Evolutionary conservation across 1,140 invertebrate genomes (phyloP).

Genomic region (Aradophagus sp.): DNA sequence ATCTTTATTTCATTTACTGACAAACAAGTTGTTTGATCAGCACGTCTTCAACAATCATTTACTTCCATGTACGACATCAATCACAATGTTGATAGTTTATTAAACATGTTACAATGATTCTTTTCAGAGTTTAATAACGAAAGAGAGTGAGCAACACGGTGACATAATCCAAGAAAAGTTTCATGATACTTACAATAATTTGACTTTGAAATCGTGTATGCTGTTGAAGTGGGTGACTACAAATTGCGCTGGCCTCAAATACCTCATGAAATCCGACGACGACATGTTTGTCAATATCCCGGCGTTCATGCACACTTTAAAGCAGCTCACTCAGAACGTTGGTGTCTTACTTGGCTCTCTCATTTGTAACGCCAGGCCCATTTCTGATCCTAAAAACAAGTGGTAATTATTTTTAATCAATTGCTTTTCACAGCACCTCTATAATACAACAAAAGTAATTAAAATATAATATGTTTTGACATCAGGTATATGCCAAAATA

Average conservation of each 20-base stretch:
- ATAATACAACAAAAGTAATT: no score
- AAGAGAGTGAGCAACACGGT: conserved; percentile 79
- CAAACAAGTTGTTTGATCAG: no score
- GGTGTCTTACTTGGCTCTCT: conserved; percentile 82
- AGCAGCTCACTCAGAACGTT: conserved; percentile 60
- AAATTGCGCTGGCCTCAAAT: conserved; percentile 80
- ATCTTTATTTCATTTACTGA: no score
- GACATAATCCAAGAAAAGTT: conserved; percentile 95
- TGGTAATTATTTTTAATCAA: conserved; percentile 76
- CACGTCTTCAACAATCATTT: no score
- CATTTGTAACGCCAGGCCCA: conserved; percentile 83
- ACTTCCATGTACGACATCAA: no score
- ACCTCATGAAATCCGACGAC: conserved; percentile 89
- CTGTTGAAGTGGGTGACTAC: conserved; percentile 86
- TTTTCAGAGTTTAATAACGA: conserved; percentile 76
- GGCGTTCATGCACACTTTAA: conserved; percentile 71
- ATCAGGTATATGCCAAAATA: conserved; percentile 85
- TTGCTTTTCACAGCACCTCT: no score
- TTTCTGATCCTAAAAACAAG: conserved; percentile 83
- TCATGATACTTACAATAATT: conserved; percentile 92
- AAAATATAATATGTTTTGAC: no score
- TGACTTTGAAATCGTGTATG: conserved; percentile 92
- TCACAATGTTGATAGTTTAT: no score
- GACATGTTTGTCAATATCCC: conserved; percentile 89
- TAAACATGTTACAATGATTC: no score